A percentile compares a stretch with the other conserved stretches of the same genome.
phyloP scores from a whole-genome alignment of 2,797 vertebrate genomes.

The Catharus ustulatus region DNA sequence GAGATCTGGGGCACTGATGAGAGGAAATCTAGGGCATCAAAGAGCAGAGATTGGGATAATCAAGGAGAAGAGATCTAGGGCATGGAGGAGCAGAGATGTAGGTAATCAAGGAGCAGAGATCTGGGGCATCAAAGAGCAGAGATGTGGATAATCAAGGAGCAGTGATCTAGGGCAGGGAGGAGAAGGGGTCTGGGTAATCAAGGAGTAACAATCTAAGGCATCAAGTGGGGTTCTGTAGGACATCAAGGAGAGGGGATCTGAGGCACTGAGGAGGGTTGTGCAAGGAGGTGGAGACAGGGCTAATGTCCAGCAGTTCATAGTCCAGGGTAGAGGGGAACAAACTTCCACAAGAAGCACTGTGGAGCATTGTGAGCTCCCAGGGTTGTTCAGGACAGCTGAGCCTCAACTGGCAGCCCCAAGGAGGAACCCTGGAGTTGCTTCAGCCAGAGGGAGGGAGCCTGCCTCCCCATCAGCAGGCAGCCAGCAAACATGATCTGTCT shows the following conservation, averaged over 20 bases:
- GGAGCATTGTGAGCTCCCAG: fast-evolving
- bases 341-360: neutral
- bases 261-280: neutral
- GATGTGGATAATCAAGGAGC: neutral
- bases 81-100: neutral
- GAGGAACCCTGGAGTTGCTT: neutral
- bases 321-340: neutral
- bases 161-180: neutral
- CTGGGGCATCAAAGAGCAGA: neutral
- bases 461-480: neutral
- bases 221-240: neutral
- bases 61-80: slow-evolving; percentile 22
- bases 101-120: slow-evolving; percentile 25
- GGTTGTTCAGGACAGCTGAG: neutral
- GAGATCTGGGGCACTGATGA: slow-evolving; percentile 38
- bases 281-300: neutral
- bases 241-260: neutral
- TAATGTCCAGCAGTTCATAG: neutral
- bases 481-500: slow-evolving; percentile 22
- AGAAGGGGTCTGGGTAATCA: neutral
- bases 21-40: slow-evolving; percentile 28
- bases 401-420: fast-evolving
- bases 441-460: neutral
- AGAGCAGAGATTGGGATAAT: slow-evolving; percentile 15
- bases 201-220: neutral